Base-by-base conservation (phyloP, 2,113 vertebrate species). In the Corythoichthys intestinalis region DNA sequence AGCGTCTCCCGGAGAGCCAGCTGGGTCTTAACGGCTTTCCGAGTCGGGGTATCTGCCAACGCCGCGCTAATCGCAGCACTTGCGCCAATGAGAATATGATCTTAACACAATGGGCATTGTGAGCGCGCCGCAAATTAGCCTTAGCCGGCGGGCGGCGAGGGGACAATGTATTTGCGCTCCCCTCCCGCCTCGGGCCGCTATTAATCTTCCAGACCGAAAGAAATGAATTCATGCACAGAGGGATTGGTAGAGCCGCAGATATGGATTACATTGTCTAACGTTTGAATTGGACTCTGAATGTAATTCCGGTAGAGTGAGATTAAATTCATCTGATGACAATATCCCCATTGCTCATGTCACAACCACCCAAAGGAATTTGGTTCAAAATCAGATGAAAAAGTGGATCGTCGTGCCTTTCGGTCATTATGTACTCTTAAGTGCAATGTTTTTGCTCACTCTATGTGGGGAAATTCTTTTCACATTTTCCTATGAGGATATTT, bases 141-240 rank as follows among this genome's bases (percentile, higher is more conserved):
- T 71, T 70, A 37, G 75, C 74, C 58, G 62, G 69, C 76, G 77
- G 84, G 72, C 76, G 39, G 70, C 75, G 37, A 54, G 62, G 75
- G 83, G 79, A 76, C 76, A 78, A 85, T 72, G 78, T 66, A 67
- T 83, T 81, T 71, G 28, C 73, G 76, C 74, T 60, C 86, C 81
- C 70, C 69, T 83, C 77, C 69, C 12, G 34, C 70, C 53, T 65
- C 3, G 20, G 80, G 79, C 71, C 72, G 53, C 79, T 83, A 90
- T 90, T 87, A 83, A 87, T 91, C 88, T 85, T 84, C 73, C 71
- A 71, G 75, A 77, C 75, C 66, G 65, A 69, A 75, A 76, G 71
- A 73, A 75, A 76, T 79, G 78, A 84, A 90, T 83, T 80, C 80
- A 83, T 86, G 71, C 81, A 57, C 76, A 39, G 44, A 63, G 83